Base-by-base conservation (phyloP, 2,888 invertebrate genomes). In the Drosophila planitibia region DNA sequence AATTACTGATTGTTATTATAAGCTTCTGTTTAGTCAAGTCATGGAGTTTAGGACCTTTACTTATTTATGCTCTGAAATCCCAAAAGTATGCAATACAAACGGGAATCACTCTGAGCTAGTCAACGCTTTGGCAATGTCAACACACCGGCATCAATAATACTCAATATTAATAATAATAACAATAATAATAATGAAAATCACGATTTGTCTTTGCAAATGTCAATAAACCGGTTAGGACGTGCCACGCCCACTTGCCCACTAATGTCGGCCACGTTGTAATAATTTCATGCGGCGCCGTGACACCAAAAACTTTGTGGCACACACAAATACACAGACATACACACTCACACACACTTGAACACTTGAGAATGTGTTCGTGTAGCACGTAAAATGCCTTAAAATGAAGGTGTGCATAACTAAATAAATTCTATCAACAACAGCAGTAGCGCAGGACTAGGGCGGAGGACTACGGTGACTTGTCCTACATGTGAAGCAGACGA, bases 401-500 rank as follows among this genome's bases (percentile, higher is more conserved):
- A 90, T 78, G 80, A 90, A 87, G 87, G 87, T 87, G 89, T 89
- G 90, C 87, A 90, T 90, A 87, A 87, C 90, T 83, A 90, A 87
- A 81, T 89, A 90, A 89, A 87, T 87, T 87, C 87, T 86, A 89
- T 89, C 87, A 90, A 72, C 79, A 70, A 68, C 88, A 82, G 85
- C 70, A 82, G 85, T 70, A 59, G 83, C 65, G 39, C 39, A 55
- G 54, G 53, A 39, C 30, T n/a, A 39, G 39, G 57, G 57, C n/a
- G 25, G 33, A 25, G 16, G 25, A 61, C 37, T 61, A 55, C 49
- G 54, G 54, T 52, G 58, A 70, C 69, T 72, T 80, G 74, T 70
- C 82, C 75, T 79, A 80, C 82, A 81, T 79, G 68, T 63, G 79
- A 74, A 74, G 65, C 82, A 74, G 70, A 78, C 82, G 70, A 58